Evolutionary conservation across 1,140 invertebrate genomes (phyloP).

Genomic region (Paraescarpia echinospica): DNA sequence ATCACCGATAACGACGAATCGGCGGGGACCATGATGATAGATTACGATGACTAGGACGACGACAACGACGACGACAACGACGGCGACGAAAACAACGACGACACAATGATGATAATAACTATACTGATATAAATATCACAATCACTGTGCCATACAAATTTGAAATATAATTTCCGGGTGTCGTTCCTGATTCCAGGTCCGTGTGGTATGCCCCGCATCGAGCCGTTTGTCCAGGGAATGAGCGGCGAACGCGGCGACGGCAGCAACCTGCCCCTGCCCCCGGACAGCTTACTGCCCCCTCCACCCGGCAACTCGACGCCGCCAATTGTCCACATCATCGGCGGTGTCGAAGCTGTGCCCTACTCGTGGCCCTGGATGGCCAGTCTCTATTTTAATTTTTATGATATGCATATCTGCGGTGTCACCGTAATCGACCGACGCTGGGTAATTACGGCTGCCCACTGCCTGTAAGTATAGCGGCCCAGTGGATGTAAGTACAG

Average conservation of each 20-base stretch:
- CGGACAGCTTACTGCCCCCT: not conserved
- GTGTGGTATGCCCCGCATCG: not conserved
- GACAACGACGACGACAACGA: no score
- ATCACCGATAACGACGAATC: no score
- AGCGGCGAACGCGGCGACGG: not conserved
- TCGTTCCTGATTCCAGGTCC: not conserved
- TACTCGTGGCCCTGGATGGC: conserved; percentile 8
- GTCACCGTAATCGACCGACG: not conserved
- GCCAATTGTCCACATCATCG: not conserved
- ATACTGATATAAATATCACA: not conserved
- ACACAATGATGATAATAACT: not conserved
- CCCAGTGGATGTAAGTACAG: not conserved
- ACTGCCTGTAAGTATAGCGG: conserved; percentile 10
- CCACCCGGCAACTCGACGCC: not conserved
- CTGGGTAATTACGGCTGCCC: conserved; percentile 19
- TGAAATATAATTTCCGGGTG: not conserved
- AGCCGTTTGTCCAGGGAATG: not conserved
- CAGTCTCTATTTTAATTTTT: not conserved
- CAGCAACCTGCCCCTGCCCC: not conserved
- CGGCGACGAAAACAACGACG: no score
- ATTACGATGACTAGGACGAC: not conserved
- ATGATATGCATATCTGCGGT: not conserved
- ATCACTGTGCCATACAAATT: not conserved
- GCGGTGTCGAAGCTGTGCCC: not conserved
- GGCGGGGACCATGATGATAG: not conserved